Evolutionary conservation across 2,888 invertebrate species (phyloP), one percentile per base, ranked within the genome.

Genomic region (Trisateles emortualis): DNA sequence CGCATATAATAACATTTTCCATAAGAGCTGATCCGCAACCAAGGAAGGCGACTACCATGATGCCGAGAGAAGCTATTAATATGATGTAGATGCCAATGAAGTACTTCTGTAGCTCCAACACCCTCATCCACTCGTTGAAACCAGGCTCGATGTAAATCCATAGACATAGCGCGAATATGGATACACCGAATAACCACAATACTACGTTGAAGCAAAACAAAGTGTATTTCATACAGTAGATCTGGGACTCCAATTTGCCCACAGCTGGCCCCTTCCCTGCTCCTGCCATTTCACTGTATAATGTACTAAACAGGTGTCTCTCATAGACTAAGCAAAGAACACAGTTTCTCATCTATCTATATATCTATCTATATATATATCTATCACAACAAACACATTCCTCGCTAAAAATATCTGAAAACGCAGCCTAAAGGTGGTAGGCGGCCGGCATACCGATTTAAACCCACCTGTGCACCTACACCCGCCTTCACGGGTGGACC

Each of bases 81-180:
- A 98, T 93, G 57, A 98, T 94, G 83, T 98, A 98, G 69, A 97
- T 93, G 1, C 98, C 98, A 58, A 95, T 96, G 92, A 97, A 98
- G 86, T 96, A 97, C 56, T 95, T 94, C 62, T 95, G 91, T 38
- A 98, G 95, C 53, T 96, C 94, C 58, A 98, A 86, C 54, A 96
- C 95, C 40, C 93, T 93, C 67, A 98, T 95, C 96, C 97, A 98
- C 74, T 97, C 96, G 75, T 95, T 95, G 78, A 98, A 96, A 2
- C 96, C 96, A 0, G 96, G 95, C 75, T 98, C 97, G 49, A 96
- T 94, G 68, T 96, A 94, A 65, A 97, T 93, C 97, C 97, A 98
- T 46, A 98, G 90, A 54, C 96, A 95, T 9, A 98, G 87, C 0
- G 96, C 96, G 76, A 97, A 96, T 70, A 97, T 92, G 8, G 95